Percentiles rank a stretch among this genome's conserved stretches.
Evolutionary conservation across 1,140 invertebrate species (phyloP).

Genomic region (Drosophila asahinai): DNA sequence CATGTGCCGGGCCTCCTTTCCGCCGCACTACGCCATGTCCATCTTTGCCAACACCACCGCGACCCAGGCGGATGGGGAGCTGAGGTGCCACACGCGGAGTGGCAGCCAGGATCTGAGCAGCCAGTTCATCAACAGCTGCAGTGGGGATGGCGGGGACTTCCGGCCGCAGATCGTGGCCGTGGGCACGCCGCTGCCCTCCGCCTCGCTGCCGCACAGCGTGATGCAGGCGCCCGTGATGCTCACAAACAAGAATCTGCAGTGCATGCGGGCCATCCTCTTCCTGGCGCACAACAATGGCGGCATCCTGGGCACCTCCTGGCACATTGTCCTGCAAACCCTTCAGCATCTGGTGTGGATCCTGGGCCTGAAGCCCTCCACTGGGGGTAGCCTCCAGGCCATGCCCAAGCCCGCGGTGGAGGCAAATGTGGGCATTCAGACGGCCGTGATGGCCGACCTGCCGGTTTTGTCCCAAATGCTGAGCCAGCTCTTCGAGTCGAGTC

Average conservation of each 20-base stretch:
- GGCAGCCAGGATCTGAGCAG: slow-evolving; percentile 86
- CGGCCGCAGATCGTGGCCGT: slow-evolving; percentile 97
- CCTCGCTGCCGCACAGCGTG: slow-evolving; percentile 89
- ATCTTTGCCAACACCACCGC: slow-evolving; percentile 87
- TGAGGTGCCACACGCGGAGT: slow-evolving; percentile 83
- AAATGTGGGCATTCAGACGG: slow-evolving; percentile 97
- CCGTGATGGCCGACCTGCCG: slow-evolving; percentile 97
- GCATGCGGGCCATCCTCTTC: slow-evolving; percentile 95
- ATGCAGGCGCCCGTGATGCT: slow-evolving; percentile 99
- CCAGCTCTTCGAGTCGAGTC: slow-evolving; percentile 96
- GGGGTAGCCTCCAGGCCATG: slow-evolving; percentile 92
- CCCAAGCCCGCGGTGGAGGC: slow-evolving; percentile 89
- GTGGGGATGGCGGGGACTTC: slow-evolving; percentile 87
- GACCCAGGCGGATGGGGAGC: slow-evolving; percentile 67
- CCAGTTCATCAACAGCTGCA: slow-evolving; percentile 87
- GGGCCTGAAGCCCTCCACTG: slow-evolving; percentile 97
- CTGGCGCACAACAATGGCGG: slow-evolving; percentile 96
- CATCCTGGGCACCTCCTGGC: slow-evolving; percentile 97
- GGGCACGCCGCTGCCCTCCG: slow-evolving; percentile 95
- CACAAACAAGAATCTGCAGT: slow-evolving; percentile 98
- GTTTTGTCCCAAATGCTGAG: slow-evolving; percentile 97
- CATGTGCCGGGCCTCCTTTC: slow-evolving; percentile 97
- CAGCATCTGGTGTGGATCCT: slow-evolving; percentile 99
- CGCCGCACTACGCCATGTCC: slow-evolving; percentile 96
- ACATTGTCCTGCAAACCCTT: slow-evolving; percentile 96